Evolutionary conservation across 2,797 vertebrate genomes (phyloP), one percentile per base, ranked within the genome.

Genomic region (Acanthornis magna): DNA sequence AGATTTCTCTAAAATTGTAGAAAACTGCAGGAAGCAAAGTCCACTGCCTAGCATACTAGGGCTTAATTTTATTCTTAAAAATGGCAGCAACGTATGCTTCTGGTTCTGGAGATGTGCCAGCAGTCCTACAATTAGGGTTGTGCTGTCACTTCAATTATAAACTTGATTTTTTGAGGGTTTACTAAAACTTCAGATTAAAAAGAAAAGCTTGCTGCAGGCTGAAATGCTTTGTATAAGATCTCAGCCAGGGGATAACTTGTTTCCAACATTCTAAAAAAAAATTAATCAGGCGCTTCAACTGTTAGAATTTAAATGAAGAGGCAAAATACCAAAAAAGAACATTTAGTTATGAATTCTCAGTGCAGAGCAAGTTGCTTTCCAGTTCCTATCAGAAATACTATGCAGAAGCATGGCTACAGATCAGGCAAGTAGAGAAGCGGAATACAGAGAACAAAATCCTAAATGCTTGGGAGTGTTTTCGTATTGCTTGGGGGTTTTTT

Each of bases 91-190:
- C 20, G 16, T 89, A 82, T 88, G 81, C 54, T 94, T 85, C 85
- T 88, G 67, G 73, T 89, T 92, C 74, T 70, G 94, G 81, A 94
- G 66, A 81, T 85, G 68, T 75, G 78, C 91, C 86, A 95, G 86
- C 2, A 81, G 47, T 32, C 68, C 75, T 95, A 91, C 96, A 96
- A 93, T 92, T 92, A 96, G 42, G 82, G 68, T 40, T 81, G 75
- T 92, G 55, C 93, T 95, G 93, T 92, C 94, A 94, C 58, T 91
- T 96, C 91, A 95, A 92, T 89, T 93, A 96, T 22, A 92, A 95
- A 83, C 34, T 43, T 30, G 70, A 26, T 53, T 96, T 95, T 95
- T 89, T 88, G 61, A 96, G 78, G 43, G 72, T 94, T 95, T 88
- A 90, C 85, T 95, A 91, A 93, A 93, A 91, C 73, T 94, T 38